These are phyloP conservation scores for Cynaeus angustus DNA, from an alignment of 2,888 invertebrate genomes.

Conservation along the genomic window DNA sequence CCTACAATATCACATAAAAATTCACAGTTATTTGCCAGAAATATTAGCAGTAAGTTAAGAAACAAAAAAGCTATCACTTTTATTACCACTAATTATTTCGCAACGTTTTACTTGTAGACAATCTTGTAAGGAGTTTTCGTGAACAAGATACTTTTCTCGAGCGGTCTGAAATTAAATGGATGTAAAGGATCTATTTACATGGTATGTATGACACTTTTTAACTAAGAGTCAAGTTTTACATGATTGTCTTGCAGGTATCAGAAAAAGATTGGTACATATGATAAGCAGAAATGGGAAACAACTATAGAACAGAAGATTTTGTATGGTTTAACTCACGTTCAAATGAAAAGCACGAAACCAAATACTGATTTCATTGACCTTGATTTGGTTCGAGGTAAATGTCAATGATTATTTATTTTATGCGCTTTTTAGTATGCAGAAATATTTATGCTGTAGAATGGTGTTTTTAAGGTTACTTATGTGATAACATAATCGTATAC, in stretches of 20 bases:
- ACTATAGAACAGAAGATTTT: slow-evolving; percentile 94
- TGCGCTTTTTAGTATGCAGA: background rate
- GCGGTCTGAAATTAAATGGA: slow-evolving; percentile 60
- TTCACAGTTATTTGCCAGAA: background rate
- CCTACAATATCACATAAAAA: slow-evolving; percentile 11
- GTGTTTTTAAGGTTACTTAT: background rate
- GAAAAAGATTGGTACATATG: slow-evolving; percentile 96
- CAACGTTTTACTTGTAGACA: slow-evolving; percentile 19
- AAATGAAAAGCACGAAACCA: slow-evolving; percentile 83
- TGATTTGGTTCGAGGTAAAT: slow-evolving; percentile 92
- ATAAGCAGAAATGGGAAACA: slow-evolving; percentile 98
- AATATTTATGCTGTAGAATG: background rate
- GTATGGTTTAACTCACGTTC: slow-evolving; percentile 86
- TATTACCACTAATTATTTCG: slow-evolving; percentile 17
- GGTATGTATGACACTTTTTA: slow-evolving; percentile 57
- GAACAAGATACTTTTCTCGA: slow-evolving; percentile 10
- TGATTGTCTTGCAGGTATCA: slow-evolving; percentile 82
- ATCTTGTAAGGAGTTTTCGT: background rate
- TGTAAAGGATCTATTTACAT: slow-evolving; percentile 64
- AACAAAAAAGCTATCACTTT: background rate
- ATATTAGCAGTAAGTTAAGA: slow-evolving; percentile 26
- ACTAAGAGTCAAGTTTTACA: background rate
- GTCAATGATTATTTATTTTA: slow-evolving; percentile 21
- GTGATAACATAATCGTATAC: too few species aligned
- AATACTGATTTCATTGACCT: slow-evolving; percentile 97